Evolutionary conservation across 2,888 invertebrate species (phyloP).

Genomic region (Aphidius colemani): DNA sequence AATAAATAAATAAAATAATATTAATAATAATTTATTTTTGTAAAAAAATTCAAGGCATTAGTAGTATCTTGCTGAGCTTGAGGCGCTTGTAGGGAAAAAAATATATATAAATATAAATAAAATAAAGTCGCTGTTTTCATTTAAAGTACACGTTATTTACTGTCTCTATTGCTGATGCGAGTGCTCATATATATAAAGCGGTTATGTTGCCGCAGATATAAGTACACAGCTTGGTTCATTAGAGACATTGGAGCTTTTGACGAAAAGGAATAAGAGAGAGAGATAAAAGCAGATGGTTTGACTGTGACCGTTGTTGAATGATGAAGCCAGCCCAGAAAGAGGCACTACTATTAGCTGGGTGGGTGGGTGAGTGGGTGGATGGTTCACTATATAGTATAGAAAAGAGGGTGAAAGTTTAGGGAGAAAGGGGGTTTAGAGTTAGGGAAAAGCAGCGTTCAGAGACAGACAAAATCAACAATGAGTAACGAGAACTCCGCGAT

Average conservation of each 20-base stretch:
- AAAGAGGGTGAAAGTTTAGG: slow-evolving; percentile 31
- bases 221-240: slow-evolving; percentile 61
- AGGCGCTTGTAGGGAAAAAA: too few relatives aligned
- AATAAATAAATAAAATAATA: too few relatives aligned
- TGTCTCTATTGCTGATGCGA: slow-evolving; percentile 29
- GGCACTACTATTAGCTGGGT: too few relatives aligned
- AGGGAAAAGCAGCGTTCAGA: slow-evolving; percentile 42
- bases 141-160: slow-evolving; percentile 50
- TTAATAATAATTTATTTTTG: too few relatives aligned
- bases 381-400: slow-evolving; percentile 19
- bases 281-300: slow-evolving; percentile 27
- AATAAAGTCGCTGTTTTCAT: slow-evolving; percentile 40
- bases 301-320: too few relatives aligned
- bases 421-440: slow-evolving; percentile 39
- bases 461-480: slow-evolving; percentile 61
- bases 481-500: slow-evolving; percentile 60
- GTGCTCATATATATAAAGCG: slow-evolving; percentile 44
- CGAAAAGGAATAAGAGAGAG: slow-evolving; percentile 39
- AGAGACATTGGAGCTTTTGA: slow-evolving; percentile 59
- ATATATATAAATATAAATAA: too few relatives aligned
- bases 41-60: too few relatives aligned
- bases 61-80: too few relatives aligned
- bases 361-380: too few relatives aligned
- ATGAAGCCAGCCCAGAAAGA: too few relatives aligned
- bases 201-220: slow-evolving; percentile 56